A percentile compares a stretch with the other conserved stretches of the same genome.
These are phyloP conservation scores for Phocoena phocoena DNA, from an alignment of 2,113 vertebrate species.

Conservation along the genomic window DNA sequence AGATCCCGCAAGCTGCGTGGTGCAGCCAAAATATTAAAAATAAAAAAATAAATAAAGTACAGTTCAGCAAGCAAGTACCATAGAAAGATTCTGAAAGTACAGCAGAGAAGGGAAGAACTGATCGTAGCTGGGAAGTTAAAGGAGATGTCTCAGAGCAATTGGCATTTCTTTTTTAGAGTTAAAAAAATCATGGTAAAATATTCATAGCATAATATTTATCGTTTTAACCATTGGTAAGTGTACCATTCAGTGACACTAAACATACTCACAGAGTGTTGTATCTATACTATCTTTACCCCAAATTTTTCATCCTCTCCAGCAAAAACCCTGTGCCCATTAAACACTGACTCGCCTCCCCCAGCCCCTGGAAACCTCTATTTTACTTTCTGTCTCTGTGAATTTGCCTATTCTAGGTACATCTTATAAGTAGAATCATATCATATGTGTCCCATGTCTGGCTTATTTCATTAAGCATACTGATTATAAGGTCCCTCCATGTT, in stretches of 20 bases:
- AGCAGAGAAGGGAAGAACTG: background rate
- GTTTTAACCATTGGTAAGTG: too few relatives aligned
- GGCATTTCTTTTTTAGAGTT: background rate
- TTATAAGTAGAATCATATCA: too few relatives aligned
- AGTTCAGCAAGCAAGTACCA: accelerated
- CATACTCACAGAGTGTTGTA: too few relatives aligned
- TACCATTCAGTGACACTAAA: too few relatives aligned
- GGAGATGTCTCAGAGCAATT: background rate
- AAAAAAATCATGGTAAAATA: background rate
- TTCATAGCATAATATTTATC: background rate
- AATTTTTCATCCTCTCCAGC: background rate
- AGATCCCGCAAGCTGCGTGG: too few relatives aligned
- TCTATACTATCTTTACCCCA: background rate
- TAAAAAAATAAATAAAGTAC: too few relatives aligned
- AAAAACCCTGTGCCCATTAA: background rate
- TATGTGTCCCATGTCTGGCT: background rate
- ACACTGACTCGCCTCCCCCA: background rate
- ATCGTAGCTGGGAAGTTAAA: background rate
- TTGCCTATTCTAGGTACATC: background rate
- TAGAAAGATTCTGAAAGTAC: accelerated
- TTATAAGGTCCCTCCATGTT: background rate
- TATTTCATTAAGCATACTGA: background rate
- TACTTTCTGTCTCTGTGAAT: too few relatives aligned
- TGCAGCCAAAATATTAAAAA: too few relatives aligned
- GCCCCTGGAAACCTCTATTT: background rate